A percentile compares a stretch with the other conserved stretches of the same genome.
Conservation (phyloP, 2,113 vertebrate genomes). For the Aphelocoma coerulescens region DNA sequence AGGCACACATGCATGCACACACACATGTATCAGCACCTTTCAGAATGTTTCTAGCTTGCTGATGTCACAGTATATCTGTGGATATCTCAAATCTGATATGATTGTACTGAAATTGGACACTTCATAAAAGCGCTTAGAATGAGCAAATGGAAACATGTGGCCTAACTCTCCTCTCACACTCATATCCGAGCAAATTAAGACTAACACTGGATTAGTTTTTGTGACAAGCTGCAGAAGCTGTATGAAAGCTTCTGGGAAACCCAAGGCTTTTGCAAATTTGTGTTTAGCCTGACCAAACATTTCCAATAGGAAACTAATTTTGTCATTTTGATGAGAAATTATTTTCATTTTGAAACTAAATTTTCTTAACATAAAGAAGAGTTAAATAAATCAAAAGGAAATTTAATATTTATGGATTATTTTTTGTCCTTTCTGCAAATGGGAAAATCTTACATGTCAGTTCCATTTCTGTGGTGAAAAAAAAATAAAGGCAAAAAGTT, state of each 20-base stretch:
- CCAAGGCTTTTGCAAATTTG: not conserved
- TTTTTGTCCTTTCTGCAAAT: not conserved
- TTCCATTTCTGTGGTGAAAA: not conserved
- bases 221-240: not conserved
- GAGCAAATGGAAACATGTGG: not conserved
- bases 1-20: rapidly evolving
- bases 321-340: not conserved
- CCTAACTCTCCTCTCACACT: not conserved
- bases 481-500: not conserved
- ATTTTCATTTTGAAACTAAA: not conserved
- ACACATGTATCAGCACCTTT: not conserved
- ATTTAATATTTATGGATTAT: not conserved
- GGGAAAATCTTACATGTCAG: not conserved
- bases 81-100: not conserved
- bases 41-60: not conserved
- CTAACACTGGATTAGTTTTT: not conserved
- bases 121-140: not conserved
- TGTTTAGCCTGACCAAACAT: not conserved
- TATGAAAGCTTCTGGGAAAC: not conserved
- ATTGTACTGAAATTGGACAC: not conserved
- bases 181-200: not conserved
- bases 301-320: not conserved
- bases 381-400: not conserved
- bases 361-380: not conserved
- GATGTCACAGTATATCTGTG: not conserved